Evolutionary conservation across 2,888 invertebrate species (phyloP).

Genomic region (Amphipyra tragopoginis): DNA sequence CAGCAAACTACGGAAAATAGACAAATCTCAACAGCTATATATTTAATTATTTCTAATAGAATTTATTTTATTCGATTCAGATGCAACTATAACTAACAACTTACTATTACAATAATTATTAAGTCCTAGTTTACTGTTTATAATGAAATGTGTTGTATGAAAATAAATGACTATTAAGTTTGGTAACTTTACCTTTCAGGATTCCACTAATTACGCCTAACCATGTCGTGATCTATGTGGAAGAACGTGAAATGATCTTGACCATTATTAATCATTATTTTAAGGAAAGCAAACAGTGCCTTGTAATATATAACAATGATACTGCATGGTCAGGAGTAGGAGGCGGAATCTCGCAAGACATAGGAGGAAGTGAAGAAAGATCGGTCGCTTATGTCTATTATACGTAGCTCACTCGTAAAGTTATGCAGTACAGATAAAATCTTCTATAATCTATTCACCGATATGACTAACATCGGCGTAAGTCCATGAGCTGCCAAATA

Average conservation of each 20-base stretch:
- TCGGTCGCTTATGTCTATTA: conserved; percentile 74
- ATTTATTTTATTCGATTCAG: conserved; percentile 72
- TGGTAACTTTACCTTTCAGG: conserved; percentile 69
- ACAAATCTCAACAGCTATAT: conserved; percentile 74
- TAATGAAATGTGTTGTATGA: conserved; percentile 72
- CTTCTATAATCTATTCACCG: conserved; percentile 61
- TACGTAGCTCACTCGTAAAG: conserved; percentile 77
- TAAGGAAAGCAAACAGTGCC: conserved; percentile 43
- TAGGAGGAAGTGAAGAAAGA: conserved; percentile 65
- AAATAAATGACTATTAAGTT: conserved; percentile 80
- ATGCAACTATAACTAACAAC: conserved; percentile 72
- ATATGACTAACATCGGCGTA: conserved; percentile 38
- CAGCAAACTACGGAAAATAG: conserved; percentile 86
- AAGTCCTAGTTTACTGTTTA: conserved; percentile 49
- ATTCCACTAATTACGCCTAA: conserved; percentile 44
- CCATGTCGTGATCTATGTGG: conserved; percentile 33
- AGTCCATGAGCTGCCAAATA: conserved; percentile 54
- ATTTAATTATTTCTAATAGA: conserved; percentile 67
- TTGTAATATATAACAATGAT: conserved; percentile 27
- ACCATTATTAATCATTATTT: conserved; percentile 15
- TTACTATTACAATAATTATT: conserved; percentile 60
- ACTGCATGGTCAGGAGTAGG: conserved; percentile 42
- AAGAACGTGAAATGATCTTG: conserved; percentile 22
- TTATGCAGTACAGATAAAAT: conserved; percentile 63
- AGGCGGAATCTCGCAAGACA: conserved; percentile 49